Percentiles rank a stretch among this genome's conserved stretches.
phyloP scores from a whole-genome alignment of 2,888 invertebrate species.

The Drosophila pseudotakahashii region DNA sequence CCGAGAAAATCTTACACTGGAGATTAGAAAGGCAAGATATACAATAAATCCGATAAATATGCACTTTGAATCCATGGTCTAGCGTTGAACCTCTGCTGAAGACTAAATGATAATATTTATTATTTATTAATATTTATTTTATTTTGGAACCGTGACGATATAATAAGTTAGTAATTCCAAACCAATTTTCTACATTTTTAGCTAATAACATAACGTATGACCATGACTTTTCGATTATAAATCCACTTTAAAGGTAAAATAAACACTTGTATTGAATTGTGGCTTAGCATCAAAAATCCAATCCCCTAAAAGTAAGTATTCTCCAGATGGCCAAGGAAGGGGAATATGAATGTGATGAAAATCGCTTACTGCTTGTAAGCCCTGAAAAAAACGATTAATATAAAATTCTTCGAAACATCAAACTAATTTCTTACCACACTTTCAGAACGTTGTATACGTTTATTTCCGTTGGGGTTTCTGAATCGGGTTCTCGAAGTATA shows the following conservation, averaged over 20 bases:
- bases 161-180: too few species aligned
- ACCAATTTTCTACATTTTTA: too few species aligned
- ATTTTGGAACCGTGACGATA: too few species aligned
- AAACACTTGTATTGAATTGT: not conserved
- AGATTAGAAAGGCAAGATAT: not conserved
- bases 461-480: too few species aligned
- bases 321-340: not conserved
- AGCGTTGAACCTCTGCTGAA: not conserved
- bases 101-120: too few species aligned
- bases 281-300: not conserved
- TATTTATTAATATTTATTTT: too few species aligned
- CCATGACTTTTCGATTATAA: not conserved
- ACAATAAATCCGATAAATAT: not conserved
- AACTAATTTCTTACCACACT: constrained; percentile 4
- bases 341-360: not conserved
- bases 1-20: not conserved
- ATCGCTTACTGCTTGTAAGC: constrained; percentile 7
- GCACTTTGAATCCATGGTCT: not conserved
- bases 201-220: too few species aligned
- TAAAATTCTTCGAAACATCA: too few species aligned
- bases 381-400: not conserved
- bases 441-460: too few species aligned
- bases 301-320: not conserved
- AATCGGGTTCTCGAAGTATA: too few species aligned
- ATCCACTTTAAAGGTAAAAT: constrained; percentile 6